A percentile compares a stretch with the other conserved stretches of the same genome.
These are phyloP conservation scores for Meta bourneti DNA, from an alignment of 2,888 invertebrate genomes.

Conservation along the genomic window DNA sequence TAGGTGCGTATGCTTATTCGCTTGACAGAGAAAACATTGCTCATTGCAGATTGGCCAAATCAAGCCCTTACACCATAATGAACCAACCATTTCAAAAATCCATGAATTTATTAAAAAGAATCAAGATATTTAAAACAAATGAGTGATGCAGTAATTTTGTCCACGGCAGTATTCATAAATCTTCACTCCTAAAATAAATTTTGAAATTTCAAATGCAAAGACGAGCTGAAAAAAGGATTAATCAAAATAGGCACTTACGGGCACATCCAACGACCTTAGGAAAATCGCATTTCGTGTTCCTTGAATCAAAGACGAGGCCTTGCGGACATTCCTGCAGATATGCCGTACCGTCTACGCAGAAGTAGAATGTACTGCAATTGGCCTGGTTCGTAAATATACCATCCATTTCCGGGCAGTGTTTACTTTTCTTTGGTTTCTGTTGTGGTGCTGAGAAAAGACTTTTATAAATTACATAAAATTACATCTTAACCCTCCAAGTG, in stretches of 20 bases:
- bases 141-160: too few relatives aligned
- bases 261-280: conserved; percentile 68
- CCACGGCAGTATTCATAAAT: too few relatives aligned
- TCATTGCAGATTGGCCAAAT: too few relatives aligned
- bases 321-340: conserved; percentile 66
- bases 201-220: too few relatives aligned
- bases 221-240: background rate
- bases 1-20: too few relatives aligned
- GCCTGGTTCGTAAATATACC: conserved; percentile 61
- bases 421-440: conserved; percentile 48
- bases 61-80: too few relatives aligned
- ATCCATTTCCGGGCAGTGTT: conserved; percentile 60
- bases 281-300: conserved; percentile 55
- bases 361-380: conserved; percentile 74
- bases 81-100: too few relatives aligned
- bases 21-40: too few relatives aligned
- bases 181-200: too few relatives aligned
- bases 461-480: background rate
- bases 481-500: too few relatives aligned
- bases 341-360: conserved; percentile 69
- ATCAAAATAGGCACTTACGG: conserved; percentile 39
- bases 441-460: background rate
- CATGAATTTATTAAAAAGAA: too few relatives aligned
- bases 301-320: conserved; percentile 58
- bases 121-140: too few relatives aligned